Conservation (phyloP, 2,888 invertebrate species). For the Thumatha senex region DNA sequence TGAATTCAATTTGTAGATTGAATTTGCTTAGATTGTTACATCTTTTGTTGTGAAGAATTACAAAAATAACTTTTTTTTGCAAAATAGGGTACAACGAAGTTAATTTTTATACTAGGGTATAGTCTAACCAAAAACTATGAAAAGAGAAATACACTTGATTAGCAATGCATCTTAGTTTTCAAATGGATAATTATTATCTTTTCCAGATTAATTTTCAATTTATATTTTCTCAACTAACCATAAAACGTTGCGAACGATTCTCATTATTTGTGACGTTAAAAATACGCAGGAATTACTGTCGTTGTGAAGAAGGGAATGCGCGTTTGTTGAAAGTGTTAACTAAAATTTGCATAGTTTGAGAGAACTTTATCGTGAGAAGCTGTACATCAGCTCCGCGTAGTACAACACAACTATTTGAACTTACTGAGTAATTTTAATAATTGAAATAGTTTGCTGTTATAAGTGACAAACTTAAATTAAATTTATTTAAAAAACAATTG, state of each 20-base stretch:
- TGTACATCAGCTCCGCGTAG: conserved; percentile 50
- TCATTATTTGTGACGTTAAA: conserved; percentile 31
- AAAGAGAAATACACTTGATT: no score
- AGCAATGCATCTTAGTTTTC: no score
- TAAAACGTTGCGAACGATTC: conserved; percentile 32
- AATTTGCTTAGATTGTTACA: conserved; percentile 18
- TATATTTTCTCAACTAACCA: not conserved
- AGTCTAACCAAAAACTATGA: no score
- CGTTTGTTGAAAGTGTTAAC: conserved; percentile 66
- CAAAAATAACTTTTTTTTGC: not conserved
- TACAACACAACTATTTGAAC: conserved; percentile 32
- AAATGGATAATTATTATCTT: not conserved
- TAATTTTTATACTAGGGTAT: no score
- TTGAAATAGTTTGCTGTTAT: conserved; percentile 10
- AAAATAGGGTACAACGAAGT: no score
- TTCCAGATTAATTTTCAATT: not conserved
- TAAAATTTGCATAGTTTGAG: conserved; percentile 72
- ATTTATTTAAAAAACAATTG: not conserved
- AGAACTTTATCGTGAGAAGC: conserved; percentile 55
- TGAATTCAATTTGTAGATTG: conserved; percentile 34
- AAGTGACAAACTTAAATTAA: not conserved
- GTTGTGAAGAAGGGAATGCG: conserved; percentile 42
- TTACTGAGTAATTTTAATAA: conserved; percentile 21
- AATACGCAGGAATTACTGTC: conserved; percentile 23
- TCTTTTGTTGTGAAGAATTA: not conserved